Evolutionary conservation across 2,797 vertebrate species (phyloP).

Genomic region (Paramormyrops hopkinsi): DNA sequence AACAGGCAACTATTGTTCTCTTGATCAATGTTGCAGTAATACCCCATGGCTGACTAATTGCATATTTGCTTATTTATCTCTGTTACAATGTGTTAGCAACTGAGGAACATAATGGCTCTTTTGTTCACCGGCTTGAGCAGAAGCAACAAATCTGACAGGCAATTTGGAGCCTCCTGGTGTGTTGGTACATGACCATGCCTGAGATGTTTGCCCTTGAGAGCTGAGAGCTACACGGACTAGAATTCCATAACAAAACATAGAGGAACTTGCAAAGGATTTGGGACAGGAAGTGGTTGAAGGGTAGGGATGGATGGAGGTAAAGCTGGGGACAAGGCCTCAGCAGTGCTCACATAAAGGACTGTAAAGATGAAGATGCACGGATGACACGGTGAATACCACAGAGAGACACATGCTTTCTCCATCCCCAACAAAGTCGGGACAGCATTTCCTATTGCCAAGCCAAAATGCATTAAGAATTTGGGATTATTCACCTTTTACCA

Average conservation of each 20-base stretch:
- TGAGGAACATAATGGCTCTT: conserved; percentile 9
- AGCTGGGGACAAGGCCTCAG: conserved; percentile 10
- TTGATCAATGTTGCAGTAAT: neutral
- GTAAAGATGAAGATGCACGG: conserved; percentile 27
- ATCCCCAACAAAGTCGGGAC: neutral
- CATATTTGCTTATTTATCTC: neutral
- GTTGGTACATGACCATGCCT: conserved; percentile 35
- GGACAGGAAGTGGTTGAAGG: conserved; percentile 26
- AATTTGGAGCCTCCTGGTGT: neutral
- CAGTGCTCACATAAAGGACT: neutral
- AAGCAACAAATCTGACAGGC: neutral
- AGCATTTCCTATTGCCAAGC: too few relatives aligned
- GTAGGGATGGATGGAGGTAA: conserved; percentile 14
- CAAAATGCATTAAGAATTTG: neutral
- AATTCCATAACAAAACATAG: conserved; percentile 51
- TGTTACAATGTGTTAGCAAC: neutral
- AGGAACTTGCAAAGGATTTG: conserved; percentile 24
- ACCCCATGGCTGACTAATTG: neutral
- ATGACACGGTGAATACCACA: neutral
- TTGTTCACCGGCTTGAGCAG: neutral
- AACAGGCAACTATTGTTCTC: neutral
- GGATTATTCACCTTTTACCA: conserved; percentile 33
- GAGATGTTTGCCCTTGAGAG: conserved; percentile 55
- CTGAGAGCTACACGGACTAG: conserved; percentile 54
- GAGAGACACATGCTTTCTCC: neutral